Evolutionary conservation across 2,113 vertebrate genomes (phyloP), one percentile per base, ranked within the genome.

Genomic region (Oreochromis aureus): DNA sequence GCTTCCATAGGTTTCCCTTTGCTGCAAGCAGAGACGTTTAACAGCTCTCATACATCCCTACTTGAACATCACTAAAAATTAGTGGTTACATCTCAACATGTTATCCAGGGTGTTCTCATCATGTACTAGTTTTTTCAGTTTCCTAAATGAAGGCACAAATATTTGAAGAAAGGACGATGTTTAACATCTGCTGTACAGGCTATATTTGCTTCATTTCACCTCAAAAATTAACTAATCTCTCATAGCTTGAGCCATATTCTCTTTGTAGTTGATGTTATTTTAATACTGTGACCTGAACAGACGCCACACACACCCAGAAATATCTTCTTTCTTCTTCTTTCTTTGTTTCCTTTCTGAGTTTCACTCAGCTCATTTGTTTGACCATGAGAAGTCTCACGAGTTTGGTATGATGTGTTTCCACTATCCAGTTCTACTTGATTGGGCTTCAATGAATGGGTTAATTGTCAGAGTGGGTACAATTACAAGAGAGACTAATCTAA

Each of bases 401-500:
- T 32, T 41, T 34, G 44, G 58, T 41, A 19, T 7, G 22, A 76
- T 73, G 76, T 39, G 56, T 61, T 24, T 55, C 59, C 34, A 24
- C 27, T 10, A 18, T 81, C 83, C 61, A 81, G 88, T 93, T 86
- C 34, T 78, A 66, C 83, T 91, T 90, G 87, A 93, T 55, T 61
- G 85, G 87, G 83, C 79, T 86, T 66, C 66, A 76, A 8, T 76
- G 61, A 71, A 46, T 19, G 73, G 86, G 69, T 87, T 86, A 76
- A 87, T 19, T 90, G 83, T 91, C 71, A 84, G 41, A 58, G 59
- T 61, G 56, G 59, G 84, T 27, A 19, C 81, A 76, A 51, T 54
- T 84, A 81, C 73, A 84, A 46, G 71, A 88, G 73, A 58, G 19
- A 36, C 59, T 44, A 85, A 90, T 81, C 73, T 66, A 36, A 82